Percentiles rank a stretch among this genome's conserved stretches.
These are phyloP conservation scores for Cactoblastis cactorum DNA, from an alignment of 2,888 invertebrate genomes.

Conservation along the genomic window DNA sequence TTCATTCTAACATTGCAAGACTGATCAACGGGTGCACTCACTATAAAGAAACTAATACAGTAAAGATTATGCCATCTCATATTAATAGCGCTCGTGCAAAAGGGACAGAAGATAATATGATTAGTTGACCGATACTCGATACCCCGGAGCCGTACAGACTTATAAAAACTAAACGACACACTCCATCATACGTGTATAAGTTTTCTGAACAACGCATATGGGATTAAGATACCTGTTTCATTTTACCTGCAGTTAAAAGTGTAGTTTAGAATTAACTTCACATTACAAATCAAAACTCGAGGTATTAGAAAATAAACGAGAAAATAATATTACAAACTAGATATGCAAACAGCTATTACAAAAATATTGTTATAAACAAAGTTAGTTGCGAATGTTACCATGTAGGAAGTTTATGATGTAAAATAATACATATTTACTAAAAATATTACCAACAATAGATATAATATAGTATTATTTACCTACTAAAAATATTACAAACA, in stretches of 20 bases:
- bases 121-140: slow-evolving; percentile 54
- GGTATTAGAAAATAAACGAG: slow-evolving; percentile 6
- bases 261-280: slow-evolving; percentile 72
- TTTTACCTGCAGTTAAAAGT: slow-evolving; percentile 73
- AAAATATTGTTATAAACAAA: background rate
- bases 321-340: background rate
- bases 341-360: background rate
- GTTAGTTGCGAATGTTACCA: background rate
- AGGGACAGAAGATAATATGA: slow-evolving; percentile 48
- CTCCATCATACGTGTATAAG: slow-evolving; percentile 37
- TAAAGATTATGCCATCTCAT: slow-evolving; percentile 40
- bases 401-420: no score
- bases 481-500: no score
- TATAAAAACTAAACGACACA: slow-evolving; percentile 60
- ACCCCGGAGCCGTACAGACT: slow-evolving; percentile 46
- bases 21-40: slow-evolving; percentile 56
- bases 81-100: slow-evolving; percentile 34
- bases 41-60: slow-evolving; percentile 37
- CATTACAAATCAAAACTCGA: slow-evolving; percentile 53
- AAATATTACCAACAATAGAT: no score
- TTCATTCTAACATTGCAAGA: slow-evolving; percentile 59
- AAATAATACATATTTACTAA: no score
- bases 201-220: slow-evolving; percentile 41
- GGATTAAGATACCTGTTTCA: slow-evolving; percentile 77
- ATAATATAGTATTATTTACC: no score